These are phyloP conservation scores for Schizothorax lantsangensis DNA, from an alignment of 2,797 vertebrate species.

Conservation along the genomic window DNA sequence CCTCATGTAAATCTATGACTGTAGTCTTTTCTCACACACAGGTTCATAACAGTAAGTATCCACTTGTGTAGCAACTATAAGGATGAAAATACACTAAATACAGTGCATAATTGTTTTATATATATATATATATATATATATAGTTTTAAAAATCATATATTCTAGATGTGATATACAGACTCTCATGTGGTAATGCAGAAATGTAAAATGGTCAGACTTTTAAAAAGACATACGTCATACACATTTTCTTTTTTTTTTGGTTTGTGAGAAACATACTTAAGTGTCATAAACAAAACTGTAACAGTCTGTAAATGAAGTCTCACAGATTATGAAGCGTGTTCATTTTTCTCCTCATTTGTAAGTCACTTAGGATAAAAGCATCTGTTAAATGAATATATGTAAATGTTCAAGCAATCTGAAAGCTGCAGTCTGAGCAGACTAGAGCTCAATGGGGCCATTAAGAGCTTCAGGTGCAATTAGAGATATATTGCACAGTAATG, in stretches of 20 bases:
- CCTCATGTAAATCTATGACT: not conserved
- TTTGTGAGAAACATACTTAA: not conserved
- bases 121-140: not conserved
- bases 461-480: not conserved
- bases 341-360: not conserved
- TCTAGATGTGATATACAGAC: not conserved
- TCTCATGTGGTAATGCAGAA: not conserved
- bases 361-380: conserved; percentile 24
- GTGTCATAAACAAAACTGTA: not conserved
- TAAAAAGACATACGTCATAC: not conserved
- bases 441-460: not conserved
- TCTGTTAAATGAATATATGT: conserved; percentile 4
- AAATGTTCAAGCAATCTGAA: conserved; percentile 3
- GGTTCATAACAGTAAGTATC: not conserved
- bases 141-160: not conserved
- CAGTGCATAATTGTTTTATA: conserved; percentile 7
- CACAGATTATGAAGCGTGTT: not conserved
- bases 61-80: not conserved
- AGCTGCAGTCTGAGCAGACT: not conserved
- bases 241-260: not conserved
- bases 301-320: not conserved
- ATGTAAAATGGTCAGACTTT: not conserved
- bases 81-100: not conserved
- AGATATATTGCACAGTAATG: not conserved
- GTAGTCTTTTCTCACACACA: not conserved